These are phyloP conservation scores for Oryzias woworae DNA, from an alignment of 2,113 vertebrate species.

Conservation along the genomic window DNA sequence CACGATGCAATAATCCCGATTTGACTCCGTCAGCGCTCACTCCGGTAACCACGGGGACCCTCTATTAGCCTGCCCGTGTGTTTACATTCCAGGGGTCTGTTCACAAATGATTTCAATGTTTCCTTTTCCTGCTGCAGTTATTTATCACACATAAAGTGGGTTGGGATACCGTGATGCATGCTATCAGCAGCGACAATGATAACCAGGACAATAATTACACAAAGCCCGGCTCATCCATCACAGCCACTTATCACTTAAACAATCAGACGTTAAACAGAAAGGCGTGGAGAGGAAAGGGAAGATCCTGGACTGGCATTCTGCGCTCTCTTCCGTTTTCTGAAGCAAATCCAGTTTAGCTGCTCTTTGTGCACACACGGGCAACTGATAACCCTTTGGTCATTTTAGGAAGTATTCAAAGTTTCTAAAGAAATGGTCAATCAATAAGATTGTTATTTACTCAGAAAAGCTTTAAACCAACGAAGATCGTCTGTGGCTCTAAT, in stretches of 20 bases:
- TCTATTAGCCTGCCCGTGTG: conserved; percentile 59
- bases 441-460: too few relatives aligned
- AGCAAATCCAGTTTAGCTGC: conserved; percentile 39
- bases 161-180: conserved; percentile 71
- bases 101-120: conserved; percentile 60
- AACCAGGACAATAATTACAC: conserved; percentile 80
- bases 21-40: conserved; percentile 23
- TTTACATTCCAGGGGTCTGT: conserved; percentile 64
- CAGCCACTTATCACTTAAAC: conserved; percentile 75
- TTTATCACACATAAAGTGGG: conserved; percentile 76
- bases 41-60: conserved; percentile 37
- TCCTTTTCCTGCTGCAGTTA: conserved; percentile 56
- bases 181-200: conserved; percentile 76
- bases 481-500: too few relatives aligned
- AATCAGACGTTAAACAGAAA: conserved; percentile 62
- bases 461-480: too few relatives aligned
- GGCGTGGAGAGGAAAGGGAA: conserved; percentile 29
- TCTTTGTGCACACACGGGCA: conserved; percentile 2
- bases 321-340: conserved; percentile 13
- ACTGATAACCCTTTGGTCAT: conserved; percentile 10
- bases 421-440: too few relatives aligned
- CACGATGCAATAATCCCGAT: conserved; percentile 5
- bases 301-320: conserved; percentile 47
- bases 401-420: conserved; percentile 3
- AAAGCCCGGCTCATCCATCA: conserved; percentile 77